Evolutionary conservation across 2,797 vertebrate genomes (phyloP), one percentile per base, ranked within the genome.

Genomic region (Malacoctenus gilli): DNA sequence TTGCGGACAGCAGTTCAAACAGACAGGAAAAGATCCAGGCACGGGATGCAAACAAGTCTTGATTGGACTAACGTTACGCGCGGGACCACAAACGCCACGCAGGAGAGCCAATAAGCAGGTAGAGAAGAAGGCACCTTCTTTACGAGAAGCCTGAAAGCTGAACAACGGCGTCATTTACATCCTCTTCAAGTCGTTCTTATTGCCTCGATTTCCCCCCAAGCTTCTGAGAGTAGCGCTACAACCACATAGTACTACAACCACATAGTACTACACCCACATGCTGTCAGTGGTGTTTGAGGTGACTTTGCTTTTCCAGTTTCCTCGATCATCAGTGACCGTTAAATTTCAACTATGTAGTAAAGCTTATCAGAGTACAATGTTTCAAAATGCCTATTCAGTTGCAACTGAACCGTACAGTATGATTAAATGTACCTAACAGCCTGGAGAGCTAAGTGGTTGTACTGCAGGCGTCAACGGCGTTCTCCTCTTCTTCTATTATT

Each of bases 61-160:
- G n/a, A 47, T 18, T 53, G 30, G 40, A 76, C 69, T 32, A 56
- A 73, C 35, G 54, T 57, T 60, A 6, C 25, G 5, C 25, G 6
- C 25, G 25, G 25, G 25, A 28, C 9, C 9, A 28, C 6, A 6
- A 1, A 3, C 25, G 25, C 9, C 6, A 6, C 9, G 6, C 4
- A 28, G 46, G 16, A 65, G 75, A 54, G 34, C 8, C 53, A 59
- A 69, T 63, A 8, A 49, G 7, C 34, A 37, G 62, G 59, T 75
- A 36, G 59, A 25, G 23, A 25, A 66, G 48, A 80, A 80, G 82
- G 82, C 82, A 82, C 68, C 65, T 40, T 66, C 48, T 59, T 54
- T 32, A 56, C 59, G 15, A 34, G 52, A 39, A 63, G 21, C 39
- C 39, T 47, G n/a, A 40, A 28, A 46, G 19, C 4, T 34, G 8